Evolutionary conservation across 2,888 invertebrate genomes (phyloP).

Genomic region (Syritta pipiens): DNA sequence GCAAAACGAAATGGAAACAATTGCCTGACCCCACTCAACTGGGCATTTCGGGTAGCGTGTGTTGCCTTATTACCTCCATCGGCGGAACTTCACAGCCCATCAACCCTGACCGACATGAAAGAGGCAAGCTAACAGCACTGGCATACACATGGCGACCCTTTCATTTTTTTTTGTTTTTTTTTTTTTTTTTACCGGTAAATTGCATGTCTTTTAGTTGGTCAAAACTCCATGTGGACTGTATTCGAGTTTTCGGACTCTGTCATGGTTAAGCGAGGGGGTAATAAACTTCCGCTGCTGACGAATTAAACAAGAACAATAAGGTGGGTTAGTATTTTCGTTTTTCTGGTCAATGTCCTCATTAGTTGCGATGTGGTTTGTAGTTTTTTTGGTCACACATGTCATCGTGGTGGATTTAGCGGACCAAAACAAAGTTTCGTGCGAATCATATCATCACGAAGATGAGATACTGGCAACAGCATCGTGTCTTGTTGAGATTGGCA

Average conservation of each 20-base stretch:
- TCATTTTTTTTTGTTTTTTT: conserved; percentile 12
- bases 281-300: conserved; percentile 43
- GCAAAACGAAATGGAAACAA: conserved; percentile 45
- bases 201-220: conserved; percentile 44
- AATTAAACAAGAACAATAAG: conserved; percentile 45
- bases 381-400: neutral
- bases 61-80: conserved; percentile 33
- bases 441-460: conserved; percentile 13
- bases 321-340: conserved; percentile 1
- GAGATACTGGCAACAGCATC: conserved; percentile 9
- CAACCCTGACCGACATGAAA: conserved; percentile 68
- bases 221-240: conserved; percentile 29
- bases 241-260: conserved; percentile 22
- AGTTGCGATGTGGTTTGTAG: conserved; percentile 17
- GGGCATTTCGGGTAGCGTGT: conserved; percentile 39
- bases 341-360: conserved; percentile 39
- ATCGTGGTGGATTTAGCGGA: neutral
- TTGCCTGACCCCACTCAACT: conserved; percentile 46
- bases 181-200: neutral
- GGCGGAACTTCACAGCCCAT: conserved; percentile 60
- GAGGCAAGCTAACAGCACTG: conserved; percentile 28
- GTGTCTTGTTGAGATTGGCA: conserved; percentile 29
- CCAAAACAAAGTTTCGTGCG: neutral
- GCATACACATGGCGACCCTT: conserved; percentile 15
- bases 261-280: conserved; percentile 39